Evolutionary conservation across 2,797 vertebrate species (phyloP).

Genomic region (Coluber constrictor): DNA sequence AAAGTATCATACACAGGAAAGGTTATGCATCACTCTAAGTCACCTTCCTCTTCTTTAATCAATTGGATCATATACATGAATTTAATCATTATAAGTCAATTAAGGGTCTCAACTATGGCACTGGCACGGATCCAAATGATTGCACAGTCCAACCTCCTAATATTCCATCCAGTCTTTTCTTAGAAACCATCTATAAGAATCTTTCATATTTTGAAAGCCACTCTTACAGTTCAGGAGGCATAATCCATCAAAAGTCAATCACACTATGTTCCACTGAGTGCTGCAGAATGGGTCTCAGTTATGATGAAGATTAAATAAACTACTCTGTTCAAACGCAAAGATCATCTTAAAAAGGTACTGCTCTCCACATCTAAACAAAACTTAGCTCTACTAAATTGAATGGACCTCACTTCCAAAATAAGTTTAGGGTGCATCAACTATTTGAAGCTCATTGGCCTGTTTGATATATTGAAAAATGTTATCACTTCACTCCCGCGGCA

Average conservation of each 20-base stretch:
- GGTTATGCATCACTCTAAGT: constrained; percentile 11
- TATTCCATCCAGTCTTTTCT: not conserved
- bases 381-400: not conserved
- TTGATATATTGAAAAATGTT: not conserved
- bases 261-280: not conserved
- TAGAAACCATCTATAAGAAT: not conserved
- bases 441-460: not conserved
- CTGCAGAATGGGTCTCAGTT: not conserved
- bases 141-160: not conserved
- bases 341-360: not conserved
- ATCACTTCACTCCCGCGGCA: not conserved
- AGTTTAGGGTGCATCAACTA: not conserved
- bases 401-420: not conserved
- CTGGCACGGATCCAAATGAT: not conserved
- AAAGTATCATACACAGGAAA: not conserved
- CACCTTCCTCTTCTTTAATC: constrained; percentile 17
- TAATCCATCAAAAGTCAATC: not conserved
- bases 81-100: constrained; percentile 25
- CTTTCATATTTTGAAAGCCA: not conserved
- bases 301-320: not conserved
- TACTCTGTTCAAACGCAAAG: not conserved
- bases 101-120: not conserved
- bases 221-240: not conserved
- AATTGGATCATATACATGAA: not conserved
- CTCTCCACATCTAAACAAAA: not conserved